Percentiles rank a stretch among this genome's conserved stretches.
These are phyloP conservation scores for Danio jaintianensis DNA, from an alignment of 2,797 vertebrate genomes.

Conservation along the genomic window DNA sequence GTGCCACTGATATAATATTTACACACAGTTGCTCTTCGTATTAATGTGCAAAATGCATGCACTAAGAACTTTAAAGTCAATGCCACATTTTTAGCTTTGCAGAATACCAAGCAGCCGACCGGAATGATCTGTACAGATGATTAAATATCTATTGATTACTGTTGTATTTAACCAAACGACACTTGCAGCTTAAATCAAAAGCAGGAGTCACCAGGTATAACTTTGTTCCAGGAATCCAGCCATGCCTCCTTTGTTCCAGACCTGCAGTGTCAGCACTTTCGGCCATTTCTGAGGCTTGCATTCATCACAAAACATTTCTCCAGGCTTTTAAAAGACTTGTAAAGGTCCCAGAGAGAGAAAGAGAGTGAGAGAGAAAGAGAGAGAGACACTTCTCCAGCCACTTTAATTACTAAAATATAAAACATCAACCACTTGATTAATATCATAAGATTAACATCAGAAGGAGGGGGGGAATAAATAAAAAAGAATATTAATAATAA, in stretches of 20 bases:
- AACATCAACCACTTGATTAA: no score
- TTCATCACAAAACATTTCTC: slow-evolving; percentile 63
- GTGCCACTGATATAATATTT: not conserved
- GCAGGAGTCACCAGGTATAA: slow-evolving; percentile 56
- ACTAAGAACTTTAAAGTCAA: not conserved
- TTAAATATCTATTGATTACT: slow-evolving; percentile 4
- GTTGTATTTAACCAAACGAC: slow-evolving; percentile 21
- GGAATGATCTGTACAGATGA: slow-evolving; percentile 27
- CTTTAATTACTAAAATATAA: no score
- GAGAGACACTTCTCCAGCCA: slow-evolving; percentile 60
- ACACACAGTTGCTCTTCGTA: slow-evolving; percentile 1
- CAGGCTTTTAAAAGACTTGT: slow-evolving; percentile 74
- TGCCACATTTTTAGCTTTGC: not conserved
- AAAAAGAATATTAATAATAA: no score
- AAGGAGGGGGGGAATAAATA: no score
- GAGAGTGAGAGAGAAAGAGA: not conserved
- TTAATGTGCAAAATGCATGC: not conserved
- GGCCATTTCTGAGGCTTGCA: slow-evolving; percentile 54
- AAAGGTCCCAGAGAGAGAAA: slow-evolving; percentile 65
- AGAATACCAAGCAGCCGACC: slow-evolving; percentile 10
- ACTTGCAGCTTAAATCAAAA: slow-evolving; percentile 44
- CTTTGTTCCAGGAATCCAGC: slow-evolving; percentile 67
- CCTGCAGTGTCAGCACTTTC: slow-evolving; percentile 9
- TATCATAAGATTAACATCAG: no score
- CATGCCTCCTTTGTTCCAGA: slow-evolving; percentile 26